A percentile compares a stretch with the other conserved stretches of the same genome.
phyloP scores from a whole-genome alignment of 1,140 invertebrate genomes.

The Pantala flavescens region DNA sequence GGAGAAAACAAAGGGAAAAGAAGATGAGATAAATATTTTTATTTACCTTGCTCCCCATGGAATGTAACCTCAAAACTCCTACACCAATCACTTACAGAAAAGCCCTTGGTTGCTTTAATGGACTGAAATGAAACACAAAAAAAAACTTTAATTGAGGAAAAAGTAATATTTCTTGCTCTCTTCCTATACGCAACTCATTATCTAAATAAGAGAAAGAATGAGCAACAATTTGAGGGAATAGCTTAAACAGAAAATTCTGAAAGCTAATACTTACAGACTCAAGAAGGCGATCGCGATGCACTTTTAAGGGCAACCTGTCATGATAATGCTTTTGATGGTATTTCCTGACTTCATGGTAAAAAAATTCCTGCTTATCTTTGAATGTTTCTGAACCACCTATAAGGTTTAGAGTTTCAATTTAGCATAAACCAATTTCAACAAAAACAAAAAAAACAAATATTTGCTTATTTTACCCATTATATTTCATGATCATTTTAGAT shows the following conservation, averaged over 20 bases:
- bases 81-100: constrained; percentile 79
- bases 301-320: constrained; percentile 70
- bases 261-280: constrained; percentile 58
- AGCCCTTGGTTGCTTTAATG: constrained; percentile 73
- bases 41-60: constrained; percentile 74
- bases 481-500: too few species aligned
- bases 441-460: too few species aligned
- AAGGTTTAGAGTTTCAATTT: too few species aligned
- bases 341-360: constrained; percentile 84
- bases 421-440: too few species aligned
- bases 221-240: neutral
- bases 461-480: too few species aligned
- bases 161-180: too few species aligned
- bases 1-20: neutral
- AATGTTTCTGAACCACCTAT: constrained; percentile 84
- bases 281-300: constrained; percentile 66
- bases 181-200: too few species aligned
- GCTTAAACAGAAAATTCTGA: too few species aligned
- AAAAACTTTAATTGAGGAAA: too few species aligned
- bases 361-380: constrained; percentile 90
- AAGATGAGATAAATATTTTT: constrained; percentile 12
- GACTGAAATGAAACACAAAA: constrained; percentile 38
- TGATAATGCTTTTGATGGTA: constrained; percentile 75
- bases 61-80: constrained; percentile 87
- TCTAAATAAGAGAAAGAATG: neutral